Conservation (phyloP, 2,797 vertebrate genomes). For the Semaprochilodus insignis region DNA sequence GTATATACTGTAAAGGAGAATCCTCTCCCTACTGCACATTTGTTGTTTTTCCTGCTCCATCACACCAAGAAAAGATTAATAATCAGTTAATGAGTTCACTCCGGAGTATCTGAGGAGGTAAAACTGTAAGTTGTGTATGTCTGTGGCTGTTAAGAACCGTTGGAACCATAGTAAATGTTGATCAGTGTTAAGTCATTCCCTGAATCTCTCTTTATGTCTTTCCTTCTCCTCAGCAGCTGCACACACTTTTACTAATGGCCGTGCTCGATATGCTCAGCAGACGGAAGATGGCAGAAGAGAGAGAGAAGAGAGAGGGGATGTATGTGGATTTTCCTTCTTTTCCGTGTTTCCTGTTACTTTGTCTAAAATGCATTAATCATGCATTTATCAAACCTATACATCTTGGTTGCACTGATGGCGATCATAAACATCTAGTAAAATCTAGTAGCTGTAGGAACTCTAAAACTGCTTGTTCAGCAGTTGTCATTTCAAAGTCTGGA, state of each 20-base stretch:
- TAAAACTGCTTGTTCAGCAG: no score
- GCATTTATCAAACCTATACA: neutral
- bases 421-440: no score
- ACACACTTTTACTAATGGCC: conserved; percentile 92
- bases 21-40: no score
- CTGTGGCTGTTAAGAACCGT: neutral
- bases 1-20: no score
- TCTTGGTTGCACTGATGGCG: neutral
- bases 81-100: no score
- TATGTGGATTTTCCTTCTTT: conserved; percentile 71
- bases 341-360: neutral
- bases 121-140: neutral
- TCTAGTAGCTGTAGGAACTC: no score
- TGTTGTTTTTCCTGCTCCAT: no score
- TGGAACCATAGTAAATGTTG: neutral
- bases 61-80: no score
- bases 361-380: neutral
- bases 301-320: conserved; percentile 93
- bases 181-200: neutral
- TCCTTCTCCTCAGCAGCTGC: conserved; percentile 78
- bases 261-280: conserved; percentile 88
- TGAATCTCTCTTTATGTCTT: neutral
- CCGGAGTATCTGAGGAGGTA: neutral
- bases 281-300: conserved; percentile 87
- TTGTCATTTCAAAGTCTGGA: no score